phyloP scores from a whole-genome alignment of 2,113 vertebrate species.

The Lepisosteus osseus region DNA sequence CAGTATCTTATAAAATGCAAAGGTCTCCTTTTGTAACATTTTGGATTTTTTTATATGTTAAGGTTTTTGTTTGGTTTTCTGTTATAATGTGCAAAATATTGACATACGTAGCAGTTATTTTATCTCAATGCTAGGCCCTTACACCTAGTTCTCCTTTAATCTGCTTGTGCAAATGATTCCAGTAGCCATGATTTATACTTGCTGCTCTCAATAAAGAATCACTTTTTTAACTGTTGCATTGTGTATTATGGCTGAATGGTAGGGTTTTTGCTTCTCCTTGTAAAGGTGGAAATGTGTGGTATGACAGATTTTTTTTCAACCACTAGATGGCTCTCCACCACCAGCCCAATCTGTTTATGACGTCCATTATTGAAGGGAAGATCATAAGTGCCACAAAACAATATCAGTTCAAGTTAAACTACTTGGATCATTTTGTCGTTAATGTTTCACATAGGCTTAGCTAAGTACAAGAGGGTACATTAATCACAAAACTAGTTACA shows the following conservation, averaged over 20 bases:
- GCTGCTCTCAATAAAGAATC: constrained; percentile 93
- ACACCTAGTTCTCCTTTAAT: constrained; percentile 54
- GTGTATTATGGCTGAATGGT: constrained; percentile 20
- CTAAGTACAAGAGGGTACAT: too few species aligned
- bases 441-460: too few species aligned
- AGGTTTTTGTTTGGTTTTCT: constrained; percentile 40
- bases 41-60: constrained; percentile 38
- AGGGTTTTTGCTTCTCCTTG: background rate
- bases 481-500: too few species aligned
- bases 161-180: constrained; percentile 63
- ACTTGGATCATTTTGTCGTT: too few species aligned
- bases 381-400: too few species aligned
- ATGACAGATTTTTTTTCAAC: too few species aligned
- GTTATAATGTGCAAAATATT: constrained; percentile 41
- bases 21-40: constrained; percentile 42
- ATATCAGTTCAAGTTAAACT: too few species aligned
- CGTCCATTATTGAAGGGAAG: too few species aligned
- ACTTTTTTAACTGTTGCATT: constrained; percentile 63
- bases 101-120: constrained; percentile 11
- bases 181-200: constrained; percentile 68
- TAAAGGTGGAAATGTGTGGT: too few species aligned
- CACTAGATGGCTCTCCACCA: too few species aligned
- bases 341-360: too few species aligned
- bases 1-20: constrained; percentile 59
- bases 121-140: constrained; percentile 50